A percentile compares a stretch with the other conserved stretches of the same genome.
Evolutionary conservation across 2,888 invertebrate genomes (phyloP).

Genomic region (Automeris io): DNA sequence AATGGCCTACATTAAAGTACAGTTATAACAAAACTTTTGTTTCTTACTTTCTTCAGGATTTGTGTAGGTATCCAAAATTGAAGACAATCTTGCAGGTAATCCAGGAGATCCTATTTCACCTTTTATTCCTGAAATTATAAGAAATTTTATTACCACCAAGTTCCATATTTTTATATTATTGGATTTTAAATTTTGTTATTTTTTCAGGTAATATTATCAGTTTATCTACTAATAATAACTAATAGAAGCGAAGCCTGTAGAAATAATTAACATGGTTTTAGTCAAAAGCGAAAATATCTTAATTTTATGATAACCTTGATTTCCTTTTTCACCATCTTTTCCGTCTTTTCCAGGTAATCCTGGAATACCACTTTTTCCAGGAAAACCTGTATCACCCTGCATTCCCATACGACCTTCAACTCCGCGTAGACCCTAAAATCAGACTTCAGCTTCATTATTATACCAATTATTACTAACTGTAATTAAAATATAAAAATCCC

Average conservation of each 20-base stretch:
- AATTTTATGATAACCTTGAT: slow-evolving; percentile 16
- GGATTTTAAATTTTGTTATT: too few species aligned
- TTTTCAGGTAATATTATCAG: too few species aligned
- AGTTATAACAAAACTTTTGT: too few species aligned
- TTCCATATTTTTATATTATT: too few species aligned
- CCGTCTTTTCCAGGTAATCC: slow-evolving; percentile 85
- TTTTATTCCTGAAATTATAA: slow-evolving; percentile 64
- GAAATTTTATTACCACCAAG: too few species aligned
- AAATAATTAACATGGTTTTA: too few species aligned
- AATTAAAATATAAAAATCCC: background rate
- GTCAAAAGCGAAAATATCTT: too few species aligned
- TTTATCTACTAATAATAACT: too few species aligned
- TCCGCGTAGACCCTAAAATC: slow-evolving; percentile 27
- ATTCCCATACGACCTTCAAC: slow-evolving; percentile 36
- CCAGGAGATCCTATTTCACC: slow-evolving; percentile 85
- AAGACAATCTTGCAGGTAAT: slow-evolving; percentile 78
- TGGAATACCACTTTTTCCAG: slow-evolving; percentile 70
- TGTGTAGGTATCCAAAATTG: slow-evolving; percentile 38
- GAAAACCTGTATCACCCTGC: slow-evolving; percentile 48
- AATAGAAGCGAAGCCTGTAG: too few species aligned
- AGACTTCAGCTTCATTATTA: background rate
- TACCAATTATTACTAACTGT: background rate
- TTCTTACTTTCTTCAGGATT: slow-evolving; percentile 44
- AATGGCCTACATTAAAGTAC: background rate
- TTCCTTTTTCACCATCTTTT: slow-evolving; percentile 81